Evolutionary conservation across 2,113 vertebrate species (phyloP), one percentile per base, ranked within the genome.

Genomic region (Cervus canadensis): DNA sequence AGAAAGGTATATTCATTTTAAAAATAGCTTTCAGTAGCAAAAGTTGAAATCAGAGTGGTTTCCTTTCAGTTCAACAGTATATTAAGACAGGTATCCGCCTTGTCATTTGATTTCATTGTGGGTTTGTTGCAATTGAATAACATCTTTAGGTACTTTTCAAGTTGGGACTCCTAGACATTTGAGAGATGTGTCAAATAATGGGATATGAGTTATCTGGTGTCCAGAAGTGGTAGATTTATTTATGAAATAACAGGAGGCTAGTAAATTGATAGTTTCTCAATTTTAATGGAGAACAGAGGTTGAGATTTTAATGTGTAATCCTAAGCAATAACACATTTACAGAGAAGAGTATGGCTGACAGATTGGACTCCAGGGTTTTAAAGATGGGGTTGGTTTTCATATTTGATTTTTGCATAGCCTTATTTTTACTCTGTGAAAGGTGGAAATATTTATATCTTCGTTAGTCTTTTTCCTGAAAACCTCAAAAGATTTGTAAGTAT

Each of bases 401-500:
- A 81, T 36, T 48, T 94, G 50, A 94, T 96, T 98, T 87, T 92
- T 95, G 43, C 16, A 26, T 88, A 48, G 28, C 62, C 57, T 92
- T 87, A 71, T 81, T 95, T 95, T 96, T 92, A 60, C 62, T 95
- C 45, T 93, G 30, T 81, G 48, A 62, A 64, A 54, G 12, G 17
- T 90, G 6, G 13, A 19, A 88, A 45, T 90, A 36, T 74, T 95
- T 96, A 28, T 40, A 33, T 87, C 43, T 67, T 88, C 92, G 93
- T 28, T 81, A 52, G 71, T 87, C 33, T 79, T 82, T 91, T 97
- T 50, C 64, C 26, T 81, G 57, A 96, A 96, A 95, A 81, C 52
- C 30, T 95, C 36, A 87, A 28, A 95, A 87, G 7, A 30, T 88
- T 96, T 93, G 57, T 96, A 93, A 98, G 54, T 92, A 56, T 23